A percentile compares a stretch with the other conserved stretches of the same genome.
Evolutionary conservation across 1,140 invertebrate genomes (phyloP).

Genomic region (Drosophila murphyi): DNA sequence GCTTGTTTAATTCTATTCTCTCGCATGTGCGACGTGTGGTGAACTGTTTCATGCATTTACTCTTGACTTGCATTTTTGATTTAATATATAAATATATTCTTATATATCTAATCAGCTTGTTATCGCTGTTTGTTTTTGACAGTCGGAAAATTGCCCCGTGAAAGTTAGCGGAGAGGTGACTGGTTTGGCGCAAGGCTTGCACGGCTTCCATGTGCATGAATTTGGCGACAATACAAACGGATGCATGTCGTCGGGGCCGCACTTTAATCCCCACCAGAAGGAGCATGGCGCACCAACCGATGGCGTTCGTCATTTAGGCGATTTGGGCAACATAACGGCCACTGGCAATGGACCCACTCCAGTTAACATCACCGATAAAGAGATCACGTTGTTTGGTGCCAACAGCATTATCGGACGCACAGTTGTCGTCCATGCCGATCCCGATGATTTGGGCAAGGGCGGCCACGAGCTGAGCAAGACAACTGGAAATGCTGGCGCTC

Average conservation of each 20-base stretch:
- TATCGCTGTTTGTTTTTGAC: slow-evolving; percentile 2
- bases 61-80: no score
- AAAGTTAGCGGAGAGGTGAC: slow-evolving; percentile 89
- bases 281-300: slow-evolving; percentile 94
- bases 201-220: slow-evolving; percentile 98
- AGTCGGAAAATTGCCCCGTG: slow-evolving; percentile 86
- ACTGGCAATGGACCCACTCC: slow-evolving; percentile 88
- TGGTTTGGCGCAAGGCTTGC: slow-evolving; percentile 89
- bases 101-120: slow-evolving; percentile 48
- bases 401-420: slow-evolving; percentile 95
- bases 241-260: slow-evolving; percentile 96
- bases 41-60: not conserved
- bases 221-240: slow-evolving; percentile 98
- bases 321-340: slow-evolving; percentile 95
- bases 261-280: slow-evolving; percentile 96
- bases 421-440: slow-evolving; percentile 95
- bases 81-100: no score
- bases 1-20: not conserved
- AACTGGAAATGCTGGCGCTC: slow-evolving; percentile 98
- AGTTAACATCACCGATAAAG: slow-evolving; percentile 90
- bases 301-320: slow-evolving; percentile 92
- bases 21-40: not conserved
- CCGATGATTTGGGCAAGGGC: slow-evolving; percentile 97
- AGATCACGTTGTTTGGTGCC: slow-evolving; percentile 90
- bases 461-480: slow-evolving; percentile 97